Conservation (phyloP, 2,797 vertebrate species). For the Sebastes melanostomus region DNA sequence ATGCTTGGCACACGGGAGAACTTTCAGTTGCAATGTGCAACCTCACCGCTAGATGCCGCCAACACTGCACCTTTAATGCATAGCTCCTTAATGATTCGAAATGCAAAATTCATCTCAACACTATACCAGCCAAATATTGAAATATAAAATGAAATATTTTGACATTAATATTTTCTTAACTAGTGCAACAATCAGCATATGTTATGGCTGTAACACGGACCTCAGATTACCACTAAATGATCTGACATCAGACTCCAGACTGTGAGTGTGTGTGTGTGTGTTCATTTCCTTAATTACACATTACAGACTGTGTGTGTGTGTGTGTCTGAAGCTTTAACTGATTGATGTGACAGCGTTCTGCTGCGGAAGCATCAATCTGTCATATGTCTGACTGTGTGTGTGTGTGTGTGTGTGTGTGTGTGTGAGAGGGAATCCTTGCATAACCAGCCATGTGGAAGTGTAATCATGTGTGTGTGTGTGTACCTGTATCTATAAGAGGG, state of each 20-base stretch:
- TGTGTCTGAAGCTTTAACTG: slow-evolving; percentile 21
- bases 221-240: neutral
- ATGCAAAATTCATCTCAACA: neutral
- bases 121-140: too few relatives aligned
- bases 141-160: neutral
- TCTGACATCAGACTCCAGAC: neutral
- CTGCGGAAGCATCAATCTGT: slow-evolving; percentile 40
- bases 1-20: too few relatives aligned
- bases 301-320: neutral
- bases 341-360: slow-evolving; percentile 32
- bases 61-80: too few relatives aligned
- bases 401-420: neutral
- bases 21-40: too few relatives aligned
- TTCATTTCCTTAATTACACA: neutral
- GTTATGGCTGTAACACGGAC: neutral
- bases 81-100: accelerated
- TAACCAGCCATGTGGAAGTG: neutral
- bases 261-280: neutral
- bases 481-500: neutral
- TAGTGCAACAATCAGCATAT: neutral
- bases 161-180: neutral
- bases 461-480: neutral
- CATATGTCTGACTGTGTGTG: neutral
- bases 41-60: too few relatives aligned
- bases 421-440: neutral